Conservation (phyloP, 2,797 vertebrate species). For the Linurgus olivaceus region DNA sequence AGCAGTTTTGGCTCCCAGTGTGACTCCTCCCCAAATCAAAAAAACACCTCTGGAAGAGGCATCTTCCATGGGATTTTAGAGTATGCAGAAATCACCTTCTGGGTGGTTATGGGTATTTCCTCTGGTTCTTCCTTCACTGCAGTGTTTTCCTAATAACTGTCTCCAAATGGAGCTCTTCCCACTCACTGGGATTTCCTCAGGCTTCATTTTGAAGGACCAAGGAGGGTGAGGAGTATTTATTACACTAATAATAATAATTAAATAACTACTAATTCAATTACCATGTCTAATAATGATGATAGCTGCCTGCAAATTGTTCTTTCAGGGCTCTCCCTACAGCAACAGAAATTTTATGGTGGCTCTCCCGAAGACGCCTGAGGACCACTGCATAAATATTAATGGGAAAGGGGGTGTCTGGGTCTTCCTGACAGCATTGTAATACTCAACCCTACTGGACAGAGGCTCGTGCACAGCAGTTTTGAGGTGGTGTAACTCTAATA, state of each 20-base stretch:
- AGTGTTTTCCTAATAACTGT: neutral
- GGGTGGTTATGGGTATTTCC: neutral
- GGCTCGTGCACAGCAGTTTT: neutral
- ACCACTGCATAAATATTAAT: neutral
- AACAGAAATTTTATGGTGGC: neutral
- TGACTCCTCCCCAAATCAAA: neutral
- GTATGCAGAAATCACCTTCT: neutral
- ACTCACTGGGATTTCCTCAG: neutral
- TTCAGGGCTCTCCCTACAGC: constrained; percentile 3
- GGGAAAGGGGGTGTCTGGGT: neutral
- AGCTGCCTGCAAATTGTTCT: neutral
- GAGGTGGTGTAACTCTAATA: neutral
- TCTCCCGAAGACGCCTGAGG: neutral
- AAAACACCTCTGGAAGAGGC: neutral
- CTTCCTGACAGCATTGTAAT: neutral
- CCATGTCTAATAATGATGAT: neutral
- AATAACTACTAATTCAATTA: constrained; percentile 36
- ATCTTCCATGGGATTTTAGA: neutral
- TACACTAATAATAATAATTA: constrained; percentile 35
- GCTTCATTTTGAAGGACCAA: neutral
- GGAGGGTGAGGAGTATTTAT: constrained; percentile 12
- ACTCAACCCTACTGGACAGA: neutral
- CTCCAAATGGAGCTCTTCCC: neutral
- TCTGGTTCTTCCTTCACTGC: neutral
- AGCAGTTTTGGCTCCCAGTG: neutral